Evolutionary conservation across 2,888 invertebrate species (phyloP), one percentile per base, ranked within the genome.

Genomic region (Fragum sueziense): DNA sequence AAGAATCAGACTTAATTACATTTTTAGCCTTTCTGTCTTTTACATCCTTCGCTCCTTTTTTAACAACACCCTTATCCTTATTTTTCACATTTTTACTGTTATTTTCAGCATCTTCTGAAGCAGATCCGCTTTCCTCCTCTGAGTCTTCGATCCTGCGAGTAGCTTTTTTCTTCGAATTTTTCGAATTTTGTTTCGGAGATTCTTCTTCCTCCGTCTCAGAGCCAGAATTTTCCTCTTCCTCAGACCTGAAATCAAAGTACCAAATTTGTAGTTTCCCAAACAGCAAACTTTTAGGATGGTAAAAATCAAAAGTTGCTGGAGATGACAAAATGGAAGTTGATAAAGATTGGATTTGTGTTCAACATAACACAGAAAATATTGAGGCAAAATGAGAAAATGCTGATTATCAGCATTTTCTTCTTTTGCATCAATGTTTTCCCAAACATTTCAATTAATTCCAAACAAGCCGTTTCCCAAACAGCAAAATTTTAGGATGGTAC

Each of bases 1-100:
- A 79, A 4, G 84, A 76, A 7, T 82, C 80, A 20, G 83, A 80
- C 22, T 70, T 29, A 31, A 80, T 79, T 22, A 83, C 74, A 51
- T 74, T 78, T 70, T 79, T 85, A 70, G 78, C 84, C 70, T 75
- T 85, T 70, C 62, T 70, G 22, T 9, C 27, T n/a, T 34, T 33
- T 14, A 47, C 68, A 27, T 11, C 34, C n/a, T 70, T 52, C 62
- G 20, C 51, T n/a, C 33, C 27, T 29, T 61, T 11, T 61, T 41
- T 20, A n/a, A n/a, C n/a, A n/a, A n/a, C n/a, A 71, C 59, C 37
- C 2, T 47, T 27, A 27, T 61, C 37, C 9, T 62, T 47, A 25
- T 29, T 9, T n/a, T 9, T 59, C 57, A 9, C 59, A 22, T 25
- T n/a, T n/a, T 62, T 47, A 17, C 17, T 25, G 20, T 80, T 73